phyloP scores from a whole-genome alignment of 2,113 vertebrate genomes.

The Myocastor coypus region DNA sequence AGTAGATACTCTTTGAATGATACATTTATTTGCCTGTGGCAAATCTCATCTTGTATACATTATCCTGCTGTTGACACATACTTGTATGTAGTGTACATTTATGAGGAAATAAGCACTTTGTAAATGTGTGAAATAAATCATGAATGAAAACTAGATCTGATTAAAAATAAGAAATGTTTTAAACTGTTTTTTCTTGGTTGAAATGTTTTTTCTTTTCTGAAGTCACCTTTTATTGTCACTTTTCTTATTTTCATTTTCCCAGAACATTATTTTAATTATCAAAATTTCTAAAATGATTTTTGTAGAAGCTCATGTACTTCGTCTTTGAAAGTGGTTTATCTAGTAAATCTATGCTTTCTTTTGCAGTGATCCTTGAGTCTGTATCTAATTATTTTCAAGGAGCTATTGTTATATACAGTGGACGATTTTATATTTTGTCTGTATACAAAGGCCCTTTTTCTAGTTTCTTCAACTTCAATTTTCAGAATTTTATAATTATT shows the following conservation, averaged over 20 bases:
- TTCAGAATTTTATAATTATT: neutral
- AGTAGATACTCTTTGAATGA: neutral
- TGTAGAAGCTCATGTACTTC: neutral
- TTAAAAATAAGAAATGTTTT: neutral
- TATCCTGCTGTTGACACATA: neutral
- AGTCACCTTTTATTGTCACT: neutral
- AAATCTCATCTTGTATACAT: neutral
- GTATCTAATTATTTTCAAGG: neutral
- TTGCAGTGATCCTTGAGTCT: neutral
- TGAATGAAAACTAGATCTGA: neutral
- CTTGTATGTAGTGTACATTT: neutral
- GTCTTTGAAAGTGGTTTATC: neutral
- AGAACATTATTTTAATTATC: neutral
- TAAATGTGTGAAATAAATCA: neutral
- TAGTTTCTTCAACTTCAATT: neutral
- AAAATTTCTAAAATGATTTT: slow-evolving; percentile 18
- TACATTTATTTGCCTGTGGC: neutral
- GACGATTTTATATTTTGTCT: neutral
- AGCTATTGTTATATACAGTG: neutral
- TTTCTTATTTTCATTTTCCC: neutral
- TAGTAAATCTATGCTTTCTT: neutral
- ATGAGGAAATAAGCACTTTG: neutral
- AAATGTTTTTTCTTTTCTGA: neutral
- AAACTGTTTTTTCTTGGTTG: neutral
- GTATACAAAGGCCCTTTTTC: neutral